Base-by-base conservation (phyloP, 2,797 vertebrate species). In the Amphiprion clarkii region DNA sequence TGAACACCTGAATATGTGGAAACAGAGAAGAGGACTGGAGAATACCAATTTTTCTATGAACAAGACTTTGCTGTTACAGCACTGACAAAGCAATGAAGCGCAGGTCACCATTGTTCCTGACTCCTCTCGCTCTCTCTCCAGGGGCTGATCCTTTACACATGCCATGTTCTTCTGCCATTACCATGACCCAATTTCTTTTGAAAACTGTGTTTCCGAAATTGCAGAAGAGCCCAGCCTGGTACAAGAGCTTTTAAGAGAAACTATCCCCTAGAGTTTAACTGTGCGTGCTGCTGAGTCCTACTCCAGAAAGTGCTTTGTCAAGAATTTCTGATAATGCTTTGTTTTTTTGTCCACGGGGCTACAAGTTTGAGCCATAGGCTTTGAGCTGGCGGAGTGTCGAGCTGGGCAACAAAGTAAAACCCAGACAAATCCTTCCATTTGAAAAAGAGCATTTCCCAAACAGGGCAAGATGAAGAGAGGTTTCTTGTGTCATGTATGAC, bases 101-200 rank as follows among this genome's bases (percentile, higher is more conserved):
- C 27, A 5, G 69, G 74, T 80, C 74, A 25, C 75, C 82, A 87
- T 90, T 90, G 89, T 89, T 92, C 84, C 69, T 54, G 74, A 78
- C 78, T 91, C 77, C 60, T 87, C 86, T 60, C 52, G 46, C 83
- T 78, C 73, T 76, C 74, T 91, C 88, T 87, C 86, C 84, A 61
- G 87, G 71, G 89, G 84, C 81, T 66, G 33, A 81, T 87, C 78
- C 82, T 91, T 92, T 89, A 90, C 89, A 88, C 89, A 86, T 87
- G 85, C 71, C 87, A 83, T 83, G 78, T 92, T 89, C 83, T 83
- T 73, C 86, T 89, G 87, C 88, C 89, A 89, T 85, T 89, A 88
- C 83, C 73, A 81, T 89, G 92, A 93, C 91, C 92, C 87, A 90
- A 89, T 94, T 93, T 83, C 88, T 85, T 92, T 92, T 90, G 88